phyloP scores from a whole-genome alignment of 2,888 invertebrate species.

The Therioaphis trifolii region DNA sequence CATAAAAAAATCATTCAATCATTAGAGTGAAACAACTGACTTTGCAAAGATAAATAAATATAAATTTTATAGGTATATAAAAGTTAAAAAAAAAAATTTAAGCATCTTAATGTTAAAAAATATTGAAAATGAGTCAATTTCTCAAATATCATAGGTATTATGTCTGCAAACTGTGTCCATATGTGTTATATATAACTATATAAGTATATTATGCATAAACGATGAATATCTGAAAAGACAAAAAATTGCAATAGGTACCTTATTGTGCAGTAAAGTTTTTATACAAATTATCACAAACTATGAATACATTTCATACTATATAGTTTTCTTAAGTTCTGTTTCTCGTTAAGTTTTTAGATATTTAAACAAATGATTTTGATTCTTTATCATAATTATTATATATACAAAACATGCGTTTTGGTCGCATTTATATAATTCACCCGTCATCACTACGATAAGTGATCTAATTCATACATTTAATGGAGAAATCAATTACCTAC shows the following conservation, averaged over 20 bases:
- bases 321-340: too few relatives aligned
- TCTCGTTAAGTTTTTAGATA: too few relatives aligned
- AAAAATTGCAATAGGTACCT: too few relatives aligned
- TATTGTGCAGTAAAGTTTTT: neutral
- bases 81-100: neutral
- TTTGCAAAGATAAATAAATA: neutral
- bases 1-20: neutral
- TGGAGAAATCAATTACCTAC: too few relatives aligned
- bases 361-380: too few relatives aligned
- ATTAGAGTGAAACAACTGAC: neutral
- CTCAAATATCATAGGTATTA: neutral
- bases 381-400: too few relatives aligned
- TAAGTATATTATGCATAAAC: neutral
- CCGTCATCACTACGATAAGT: too few relatives aligned
- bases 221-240: neutral
- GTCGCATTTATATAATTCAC: too few relatives aligned
- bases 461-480: too few relatives aligned
- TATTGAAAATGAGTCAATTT: neutral
- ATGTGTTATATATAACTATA: too few relatives aligned
- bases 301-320: neutral
- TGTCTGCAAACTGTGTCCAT: constrained; percentile 11
- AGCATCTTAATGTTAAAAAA: neutral
- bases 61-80: neutral
- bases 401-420: too few relatives aligned
- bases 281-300: neutral